Evolutionary conservation across 2,888 invertebrate genomes (phyloP).

Genomic region (Dryococelus australis): DNA sequence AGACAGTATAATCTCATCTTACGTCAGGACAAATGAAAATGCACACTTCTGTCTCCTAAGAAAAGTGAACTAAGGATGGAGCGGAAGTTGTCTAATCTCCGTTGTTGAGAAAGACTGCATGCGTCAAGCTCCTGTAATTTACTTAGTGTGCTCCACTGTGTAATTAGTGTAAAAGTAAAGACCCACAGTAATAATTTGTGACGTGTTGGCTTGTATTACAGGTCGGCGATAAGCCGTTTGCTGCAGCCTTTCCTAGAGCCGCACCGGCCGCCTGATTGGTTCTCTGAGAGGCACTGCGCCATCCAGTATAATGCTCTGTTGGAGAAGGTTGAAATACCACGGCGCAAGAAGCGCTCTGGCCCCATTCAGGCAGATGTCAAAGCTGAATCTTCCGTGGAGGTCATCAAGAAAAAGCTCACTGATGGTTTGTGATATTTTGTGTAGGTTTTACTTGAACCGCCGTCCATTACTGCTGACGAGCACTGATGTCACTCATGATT

Average conservation of each 20-base stretch:
- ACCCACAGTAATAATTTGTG: no score
- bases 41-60: no score
- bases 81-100: no score
- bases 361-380: neutral
- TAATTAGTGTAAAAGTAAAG: no score
- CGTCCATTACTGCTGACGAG: no score
- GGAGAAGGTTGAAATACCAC: slow-evolving; percentile 84
- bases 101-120: no score
- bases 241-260: slow-evolving; percentile 80
- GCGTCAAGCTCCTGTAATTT: no score
- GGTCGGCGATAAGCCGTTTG: slow-evolving; percentile 86
- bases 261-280: slow-evolving; percentile 83
- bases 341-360: slow-evolving; percentile 76
- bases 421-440: slow-evolving; percentile 55
- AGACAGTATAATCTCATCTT: no score
- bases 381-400: slow-evolving; percentile 77
- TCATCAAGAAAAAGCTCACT: slow-evolving; percentile 77
- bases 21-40: no score
- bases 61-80: no score
- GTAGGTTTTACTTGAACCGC: neutral
- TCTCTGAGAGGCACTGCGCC: slow-evolving; percentile 89
- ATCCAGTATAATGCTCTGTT: slow-evolving; percentile 85
- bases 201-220: slow-evolving; percentile 46
- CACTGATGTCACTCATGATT: no score
- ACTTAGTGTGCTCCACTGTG: no score